Evolutionary conservation across 2,888 invertebrate genomes (phyloP).

Genomic region (Nephrocerus scutellatus): DNA sequence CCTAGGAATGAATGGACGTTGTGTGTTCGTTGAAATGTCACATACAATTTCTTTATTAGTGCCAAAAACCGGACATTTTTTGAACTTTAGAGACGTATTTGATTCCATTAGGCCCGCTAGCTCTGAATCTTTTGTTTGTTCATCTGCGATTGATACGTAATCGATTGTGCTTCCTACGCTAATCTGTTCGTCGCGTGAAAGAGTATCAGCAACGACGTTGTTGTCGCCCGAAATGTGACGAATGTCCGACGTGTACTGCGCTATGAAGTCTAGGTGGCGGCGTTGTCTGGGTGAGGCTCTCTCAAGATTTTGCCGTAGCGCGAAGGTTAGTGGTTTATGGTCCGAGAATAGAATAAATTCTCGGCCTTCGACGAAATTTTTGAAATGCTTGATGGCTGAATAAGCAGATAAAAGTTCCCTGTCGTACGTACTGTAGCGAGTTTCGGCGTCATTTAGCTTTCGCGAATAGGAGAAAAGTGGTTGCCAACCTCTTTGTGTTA

Average conservation of each 20-base stretch:
- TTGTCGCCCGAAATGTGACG: constrained; percentile 1
- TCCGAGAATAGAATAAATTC: constrained; percentile 4
- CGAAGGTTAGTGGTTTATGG: constrained; percentile 6
- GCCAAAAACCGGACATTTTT: background rate
- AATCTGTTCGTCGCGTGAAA: background rate
- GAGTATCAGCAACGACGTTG: background rate
- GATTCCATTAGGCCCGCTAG: too few species aligned
- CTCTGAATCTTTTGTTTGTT: too few species aligned
- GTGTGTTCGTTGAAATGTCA: background rate
- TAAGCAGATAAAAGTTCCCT: constrained; percentile 16
- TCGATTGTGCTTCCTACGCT: background rate
- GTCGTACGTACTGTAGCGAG: constrained; percentile 17
- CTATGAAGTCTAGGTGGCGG: constrained; percentile 3
- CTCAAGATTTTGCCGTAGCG: constrained; percentile 5
- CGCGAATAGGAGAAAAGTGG: constrained; percentile 16
- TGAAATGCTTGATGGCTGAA: constrained; percentile 15
- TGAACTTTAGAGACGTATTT: too few species aligned
- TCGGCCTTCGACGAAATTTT: constrained; percentile 13
- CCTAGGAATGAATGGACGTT: background rate
- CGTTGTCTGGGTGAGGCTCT: constrained; percentile 7
- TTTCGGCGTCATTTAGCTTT: constrained; percentile 11
- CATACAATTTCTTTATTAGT: background rate
- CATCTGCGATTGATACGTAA: too few species aligned
- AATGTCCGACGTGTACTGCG: constrained; percentile 8
- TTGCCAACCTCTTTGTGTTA: too few species aligned